Evolutionary conservation across 2,888 invertebrate species (phyloP).

Genomic region (Bimastos eiseni): DNA sequence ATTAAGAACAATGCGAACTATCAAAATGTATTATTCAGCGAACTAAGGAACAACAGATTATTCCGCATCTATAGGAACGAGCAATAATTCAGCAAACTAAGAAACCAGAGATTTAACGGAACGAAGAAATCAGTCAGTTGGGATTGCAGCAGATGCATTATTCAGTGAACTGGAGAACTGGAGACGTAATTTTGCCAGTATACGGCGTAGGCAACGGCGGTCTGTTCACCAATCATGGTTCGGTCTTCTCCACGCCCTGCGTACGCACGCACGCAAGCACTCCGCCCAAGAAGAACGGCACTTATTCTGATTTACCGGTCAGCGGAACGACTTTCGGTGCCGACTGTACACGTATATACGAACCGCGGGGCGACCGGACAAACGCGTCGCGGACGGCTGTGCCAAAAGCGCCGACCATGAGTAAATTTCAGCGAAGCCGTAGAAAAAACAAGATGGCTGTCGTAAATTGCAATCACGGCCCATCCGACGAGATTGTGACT

Average conservation of each 20-base stretch:
- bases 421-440: background rate
- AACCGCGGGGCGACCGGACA: background rate
- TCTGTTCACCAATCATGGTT: background rate
- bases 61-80: background rate
- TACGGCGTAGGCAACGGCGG: too few species aligned
- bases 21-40: background rate
- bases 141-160: constrained; percentile 6
- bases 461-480: constrained; percentile 22
- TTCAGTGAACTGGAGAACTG: background rate
- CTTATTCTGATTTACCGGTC: constrained; percentile 8
- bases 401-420: background rate
- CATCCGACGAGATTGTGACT: constrained; percentile 20
- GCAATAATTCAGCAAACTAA: background rate
- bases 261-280: constrained; percentile 16
- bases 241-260: background rate
- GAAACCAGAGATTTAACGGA: constrained; percentile 5
- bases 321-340: constrained; percentile 2
- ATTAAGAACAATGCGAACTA: background rate
- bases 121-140: constrained; percentile 2
- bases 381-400: constrained; percentile 13
- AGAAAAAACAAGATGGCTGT: constrained; percentile 20
- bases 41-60: background rate
- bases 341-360: constrained; percentile 14
- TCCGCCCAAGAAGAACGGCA: constrained; percentile 19
- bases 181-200: constrained; percentile 8